These are phyloP conservation scores for Pseudorectes ferrugineus DNA, from an alignment of 2,113 vertebrate genomes.

Conservation along the genomic window DNA sequence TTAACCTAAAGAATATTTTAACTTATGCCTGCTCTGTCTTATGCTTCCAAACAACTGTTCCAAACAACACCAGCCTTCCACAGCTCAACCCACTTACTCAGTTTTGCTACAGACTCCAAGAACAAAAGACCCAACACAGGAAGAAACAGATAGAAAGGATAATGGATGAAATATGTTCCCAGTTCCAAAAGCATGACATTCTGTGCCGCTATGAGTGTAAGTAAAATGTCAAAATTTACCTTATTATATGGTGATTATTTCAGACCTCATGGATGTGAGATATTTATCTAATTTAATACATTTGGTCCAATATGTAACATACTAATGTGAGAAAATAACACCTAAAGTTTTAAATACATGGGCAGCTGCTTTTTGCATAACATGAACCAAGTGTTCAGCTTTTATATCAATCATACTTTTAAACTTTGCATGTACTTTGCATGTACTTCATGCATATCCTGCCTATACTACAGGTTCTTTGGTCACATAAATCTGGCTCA, in stretches of 20 bases:
- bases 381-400: not conserved
- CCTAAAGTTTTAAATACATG: not conserved
- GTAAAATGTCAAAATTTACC: not conserved
- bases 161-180: not conserved
- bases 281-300: not conserved
- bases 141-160: not conserved
- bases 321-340: not conserved
- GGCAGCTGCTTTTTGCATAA: not conserved
- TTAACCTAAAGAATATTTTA: not conserved
- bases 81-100: not conserved
- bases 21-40: not conserved
- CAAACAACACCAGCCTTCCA: not conserved
- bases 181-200: not conserved
- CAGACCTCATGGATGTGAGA: not conserved
- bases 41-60: not conserved
- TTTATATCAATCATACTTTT: not conserved
- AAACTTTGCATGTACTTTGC: not conserved
- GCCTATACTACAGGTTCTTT: not conserved
- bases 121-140: not conserved
- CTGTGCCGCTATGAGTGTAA: rapidly evolving
- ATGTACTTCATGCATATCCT: not conserved
- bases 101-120: not conserved
- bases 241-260: not conserved
- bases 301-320: not conserved
- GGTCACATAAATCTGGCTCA: not conserved